Evolutionary conservation across 2,113 vertebrate genomes (phyloP), one percentile per base, ranked within the genome.

Genomic region (Coreoperca whiteheadi): DNA sequence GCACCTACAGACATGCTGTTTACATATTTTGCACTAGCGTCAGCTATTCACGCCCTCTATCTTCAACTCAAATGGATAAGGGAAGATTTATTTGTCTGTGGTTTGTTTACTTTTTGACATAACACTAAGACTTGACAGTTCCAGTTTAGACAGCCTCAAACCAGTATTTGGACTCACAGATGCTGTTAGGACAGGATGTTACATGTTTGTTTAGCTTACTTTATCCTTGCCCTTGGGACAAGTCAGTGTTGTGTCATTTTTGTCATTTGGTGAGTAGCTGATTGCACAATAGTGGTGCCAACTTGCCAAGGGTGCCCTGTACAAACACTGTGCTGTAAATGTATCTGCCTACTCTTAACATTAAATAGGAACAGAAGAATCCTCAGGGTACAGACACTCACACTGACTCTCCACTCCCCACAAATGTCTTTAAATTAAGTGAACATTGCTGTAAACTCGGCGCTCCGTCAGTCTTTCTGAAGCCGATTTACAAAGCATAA

Each of bases 61-160:
- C 73, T 32, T 78, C 30, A 37, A 39, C 39, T 75, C 10, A 0
- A 66, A 77, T 64, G 48, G 61, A 75, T 53, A 3, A 74, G 7
- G 59, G 23, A 8, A 73, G 60, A 83, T 87, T 77, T 88, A 48
- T 79, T 70, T 64, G 64, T 68, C 78, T 41, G 71, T 54, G 63
- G 57, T 67, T 82, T 79, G 9, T 83, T 79, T 81, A 63, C 48
- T 67, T 80, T 78, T 69, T 68, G 76, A 86, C 56, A 46, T 66
- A 75, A 59, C 72, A 46, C 12, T 2, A 41, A 30, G 37, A 64
- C 56, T 75, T 71, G 56, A 81, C 34, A 14, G 39, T 69, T 84
- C 72, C 46, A 74, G 77, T 82, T 74, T 37, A 66, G 60, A 84
- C 20, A 6, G 48, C 43, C 20, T 54, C 50, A 28, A 5, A 74